Evolutionary conservation across 2,113 vertebrate species (phyloP), one percentile per base, ranked within the genome.

Genomic region (Phylloscopus trochiloides): DNA sequence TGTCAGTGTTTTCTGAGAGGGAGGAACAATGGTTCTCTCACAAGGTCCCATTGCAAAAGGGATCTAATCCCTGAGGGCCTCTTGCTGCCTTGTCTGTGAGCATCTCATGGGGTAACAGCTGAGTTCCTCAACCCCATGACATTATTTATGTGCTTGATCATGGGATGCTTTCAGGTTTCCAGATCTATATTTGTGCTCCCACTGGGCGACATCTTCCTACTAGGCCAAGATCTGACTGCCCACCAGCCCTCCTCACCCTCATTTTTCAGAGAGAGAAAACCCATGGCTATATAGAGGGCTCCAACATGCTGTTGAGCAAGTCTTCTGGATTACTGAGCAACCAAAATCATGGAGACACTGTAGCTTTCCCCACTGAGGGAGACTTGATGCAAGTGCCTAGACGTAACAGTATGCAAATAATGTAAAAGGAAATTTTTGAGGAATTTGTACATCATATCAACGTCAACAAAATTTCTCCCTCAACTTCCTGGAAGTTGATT

Each of bases 21-120:
- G 43, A 74, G 32, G 50, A 65, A n/a, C n/a, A 52, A 32, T 3
- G 7, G 47, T 14, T 45, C 15, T 28, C n/a, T 58, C 55, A 65
- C n/a, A 42, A 54, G 7, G 28, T 15, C 17, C 25, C 0, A 0
- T 18, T 26, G 59, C 17, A 70, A 45, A 66, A 51, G 17, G 18
- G 32, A 54, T 40, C 18, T 32, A 55, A 86, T 4, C 2, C 17
- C 38, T 40, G 28, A 55, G 66, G 45, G 22, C 8, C 78, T 77
- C 71, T 21, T 81, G 20, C 16, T 86, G 81, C 50, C 55, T 57
- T 32, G 13, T 4, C 42, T 62, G 28, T 61, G 32, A 71, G 34
- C 38, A 58, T 19, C 55, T 59, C 10, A 32, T 6, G 10, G 17
- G 20, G 34, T 42, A 85, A 63, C 12, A 78, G 25, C 10, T 9